Base-by-base conservation (phyloP, 2,113 vertebrate species). In the Carlito syrichta region DNA sequence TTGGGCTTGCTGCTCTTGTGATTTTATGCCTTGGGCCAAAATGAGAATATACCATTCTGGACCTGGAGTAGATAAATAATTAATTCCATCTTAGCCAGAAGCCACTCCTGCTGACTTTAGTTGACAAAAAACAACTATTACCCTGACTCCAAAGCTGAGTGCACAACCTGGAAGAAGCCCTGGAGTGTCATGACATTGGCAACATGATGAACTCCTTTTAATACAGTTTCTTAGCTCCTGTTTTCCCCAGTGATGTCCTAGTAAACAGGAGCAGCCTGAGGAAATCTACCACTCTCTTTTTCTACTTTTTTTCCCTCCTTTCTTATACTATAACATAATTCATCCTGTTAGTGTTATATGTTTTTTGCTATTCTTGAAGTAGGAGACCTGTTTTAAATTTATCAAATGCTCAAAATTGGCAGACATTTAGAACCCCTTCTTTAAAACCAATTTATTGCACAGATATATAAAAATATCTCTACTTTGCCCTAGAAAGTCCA, bases 81-180 rank as follows among this genome's bases (percentile, higher is more conserved):
- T 97, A 95, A 98, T 95, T 95, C 48, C 58, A 62, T 85, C 52
- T 85, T 96, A 94, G 90, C 76, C 74, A 88, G 90, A 92, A 97
- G 83, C 74, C n/a, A 91, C 58, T 56, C 43, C 23, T 66, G n/a
- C 84, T 90, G 69, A 52, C 40, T 94, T 95, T 43, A 56, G 76
- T 27, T 90, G 92, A 97, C 68, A 87, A 84, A 93, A 94, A 89
- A 68, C 78, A 89, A 89, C 86, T 50, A 63, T 81, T 62, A 88
- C 38, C 62, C 54, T 43, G 62, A 91, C 52, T 95, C 56, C 16
- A 45, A 40, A 19, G 60, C 82, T 58, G 71, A 95, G 32, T n/a
- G 9, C 58, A 66, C 54, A 76, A 38, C 74, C 77, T 32, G 68
- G 56, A 40, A 40, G 95, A 86, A 94, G 74, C 89, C 62, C 91